Conservation (phyloP, 2,797 vertebrate genomes). For the Poeciliopsis gracilis region DNA sequence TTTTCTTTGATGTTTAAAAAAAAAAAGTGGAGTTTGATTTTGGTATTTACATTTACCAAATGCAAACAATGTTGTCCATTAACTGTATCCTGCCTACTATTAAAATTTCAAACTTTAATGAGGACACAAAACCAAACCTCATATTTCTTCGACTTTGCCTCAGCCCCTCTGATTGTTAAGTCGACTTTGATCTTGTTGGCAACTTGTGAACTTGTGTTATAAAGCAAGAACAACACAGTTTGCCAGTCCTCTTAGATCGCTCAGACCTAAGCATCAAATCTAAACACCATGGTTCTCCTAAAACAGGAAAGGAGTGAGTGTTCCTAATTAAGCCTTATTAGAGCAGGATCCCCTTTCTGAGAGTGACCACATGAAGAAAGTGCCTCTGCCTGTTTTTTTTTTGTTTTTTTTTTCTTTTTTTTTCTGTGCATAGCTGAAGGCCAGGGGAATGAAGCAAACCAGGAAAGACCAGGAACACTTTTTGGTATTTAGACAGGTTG, state of each 20-base stretch:
- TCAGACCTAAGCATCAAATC: slow-evolving; percentile 63
- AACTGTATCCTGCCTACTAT: not conserved
- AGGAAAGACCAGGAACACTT: slow-evolving; percentile 39
- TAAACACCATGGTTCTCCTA: slow-evolving; percentile 29
- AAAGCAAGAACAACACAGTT: slow-evolving; percentile 62
- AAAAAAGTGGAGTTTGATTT: not conserved
- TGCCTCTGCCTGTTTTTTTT: slow-evolving; percentile 41
- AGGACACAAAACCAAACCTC: slow-evolving; percentile 17
- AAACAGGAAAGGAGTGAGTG: slow-evolving; percentile 40
- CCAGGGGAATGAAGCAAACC: slow-evolving; percentile 34
- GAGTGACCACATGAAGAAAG: slow-evolving; percentile 59
- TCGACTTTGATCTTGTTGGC: slow-evolving; percentile 66
- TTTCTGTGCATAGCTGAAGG: slow-evolving; percentile 50
- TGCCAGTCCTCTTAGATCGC: slow-evolving; percentile 39
- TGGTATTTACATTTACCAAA: not conserved
- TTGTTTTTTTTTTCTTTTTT: no score
- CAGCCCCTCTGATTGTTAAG: slow-evolving; percentile 63
- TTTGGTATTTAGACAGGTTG: slow-evolving; percentile 74
- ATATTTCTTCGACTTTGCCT: slow-evolving; percentile 26
- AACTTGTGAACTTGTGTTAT: slow-evolving; percentile 68
- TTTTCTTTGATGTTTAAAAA: slow-evolving; percentile 6
- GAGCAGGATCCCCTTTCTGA: slow-evolving; percentile 52
- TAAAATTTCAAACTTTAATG: not conserved
- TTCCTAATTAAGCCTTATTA: slow-evolving; percentile 70
- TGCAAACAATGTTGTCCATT: not conserved